Evolutionary conservation across 2,888 invertebrate genomes (phyloP).

Genomic region (Stegana nigrithorax): DNA sequence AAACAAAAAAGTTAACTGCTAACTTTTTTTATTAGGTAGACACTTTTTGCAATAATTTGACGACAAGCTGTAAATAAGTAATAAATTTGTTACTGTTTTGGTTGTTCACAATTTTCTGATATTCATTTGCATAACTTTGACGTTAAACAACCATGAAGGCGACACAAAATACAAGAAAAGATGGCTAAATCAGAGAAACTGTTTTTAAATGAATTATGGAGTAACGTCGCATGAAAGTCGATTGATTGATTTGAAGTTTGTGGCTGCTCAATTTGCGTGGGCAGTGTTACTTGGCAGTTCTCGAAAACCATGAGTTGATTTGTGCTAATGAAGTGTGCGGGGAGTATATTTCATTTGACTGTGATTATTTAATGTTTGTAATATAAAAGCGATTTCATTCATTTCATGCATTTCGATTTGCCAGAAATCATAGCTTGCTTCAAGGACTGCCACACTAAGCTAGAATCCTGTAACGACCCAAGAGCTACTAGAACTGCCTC

Average conservation of each 20-base stretch:
- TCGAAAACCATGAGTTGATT: too few species aligned
- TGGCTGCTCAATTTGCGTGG: background rate
- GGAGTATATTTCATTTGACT: too few species aligned
- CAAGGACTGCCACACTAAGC: too few species aligned
- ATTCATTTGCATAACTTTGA: constrained; percentile 13
- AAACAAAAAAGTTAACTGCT: constrained; percentile 27
- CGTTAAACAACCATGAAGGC: background rate
- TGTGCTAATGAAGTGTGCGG: too few species aligned
- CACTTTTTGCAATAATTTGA: constrained; percentile 39
- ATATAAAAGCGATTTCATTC: too few species aligned
- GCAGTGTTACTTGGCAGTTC: too few species aligned
- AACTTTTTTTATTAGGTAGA: too few species aligned
- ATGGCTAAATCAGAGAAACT: background rate
- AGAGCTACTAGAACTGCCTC: too few species aligned
- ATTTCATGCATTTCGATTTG: too few species aligned
- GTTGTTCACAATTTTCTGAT: background rate
- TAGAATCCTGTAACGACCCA: too few species aligned
- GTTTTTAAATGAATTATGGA: constrained; percentile 10
- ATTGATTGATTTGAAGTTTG: background rate
- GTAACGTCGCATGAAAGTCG: background rate
- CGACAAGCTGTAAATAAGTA: constrained; percentile 58
- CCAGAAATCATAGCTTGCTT: too few species aligned
- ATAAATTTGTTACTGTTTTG: constrained; percentile 48
- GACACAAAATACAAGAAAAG: background rate
- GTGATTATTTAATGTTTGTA: too few species aligned